Evolutionary conservation across 2,888 invertebrate species (phyloP).

Genomic region (Tetragonisca angustula): DNA sequence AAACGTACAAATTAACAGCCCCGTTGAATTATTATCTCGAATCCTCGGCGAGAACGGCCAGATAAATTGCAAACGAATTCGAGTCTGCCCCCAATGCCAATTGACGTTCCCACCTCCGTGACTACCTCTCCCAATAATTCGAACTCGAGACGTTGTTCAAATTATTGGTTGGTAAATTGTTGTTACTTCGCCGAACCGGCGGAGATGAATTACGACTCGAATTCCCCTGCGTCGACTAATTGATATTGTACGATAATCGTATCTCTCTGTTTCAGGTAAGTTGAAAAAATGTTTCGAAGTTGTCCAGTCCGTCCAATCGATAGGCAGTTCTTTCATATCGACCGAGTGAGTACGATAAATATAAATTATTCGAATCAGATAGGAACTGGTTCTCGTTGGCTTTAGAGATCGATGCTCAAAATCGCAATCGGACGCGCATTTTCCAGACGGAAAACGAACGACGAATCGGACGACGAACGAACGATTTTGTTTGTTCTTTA

Average conservation of each 20-base stretch:
- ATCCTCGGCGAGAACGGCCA: neutral
- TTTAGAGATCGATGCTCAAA: neutral
- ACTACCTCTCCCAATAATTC: no score
- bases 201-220: neutral
- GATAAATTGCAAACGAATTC: neutral
- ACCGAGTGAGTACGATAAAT: constrained; percentile 21
- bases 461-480: neutral
- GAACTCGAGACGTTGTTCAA: neutral
- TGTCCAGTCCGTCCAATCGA: neutral
- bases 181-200: neutral
- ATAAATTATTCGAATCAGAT: neutral
- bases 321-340: neutral
- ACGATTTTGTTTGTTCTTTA: constrained; percentile 22
- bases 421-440: neutral
- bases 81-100: neutral
- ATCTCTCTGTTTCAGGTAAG: constrained; percentile 29
- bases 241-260: no score
- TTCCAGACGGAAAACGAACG: no score
- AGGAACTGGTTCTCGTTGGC: neutral
- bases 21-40: neutral
- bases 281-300: constrained; percentile 53
- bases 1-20: neutral
- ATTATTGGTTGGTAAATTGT: neutral
- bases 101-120: neutral
- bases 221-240: neutral